phyloP scores from a whole-genome alignment of 2,888 invertebrate species.

The Argyresthia albistria region DNA sequence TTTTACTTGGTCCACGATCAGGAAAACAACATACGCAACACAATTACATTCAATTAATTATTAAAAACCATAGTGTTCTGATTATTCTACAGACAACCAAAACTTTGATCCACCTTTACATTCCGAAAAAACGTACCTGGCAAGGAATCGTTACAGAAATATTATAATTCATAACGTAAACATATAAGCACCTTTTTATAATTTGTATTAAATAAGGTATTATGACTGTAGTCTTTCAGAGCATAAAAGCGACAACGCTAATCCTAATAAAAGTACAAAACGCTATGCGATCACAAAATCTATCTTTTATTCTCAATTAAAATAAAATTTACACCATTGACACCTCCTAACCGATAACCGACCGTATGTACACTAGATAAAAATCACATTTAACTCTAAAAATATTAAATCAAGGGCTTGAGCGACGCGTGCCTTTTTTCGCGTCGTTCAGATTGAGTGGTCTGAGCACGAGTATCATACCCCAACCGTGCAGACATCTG shows the following conservation, averaged over 20 bases:
- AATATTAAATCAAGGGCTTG: constrained; percentile 18
- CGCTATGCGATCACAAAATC: constrained; percentile 65
- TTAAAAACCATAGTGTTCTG: too few relatives aligned
- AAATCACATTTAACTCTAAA: constrained; percentile 56
- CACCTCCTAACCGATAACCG: constrained; percentile 54
- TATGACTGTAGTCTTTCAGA: constrained; percentile 5
- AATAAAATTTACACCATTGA: constrained; percentile 64
- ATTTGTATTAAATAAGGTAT: not conserved
- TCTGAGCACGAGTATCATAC: too few relatives aligned
- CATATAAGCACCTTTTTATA: constrained; percentile 2
- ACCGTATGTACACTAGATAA: constrained; percentile 58
- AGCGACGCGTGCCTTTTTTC: not conserved
- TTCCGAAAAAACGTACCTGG: not conserved
- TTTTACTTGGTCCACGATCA: constrained; percentile 29
- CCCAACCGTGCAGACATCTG: too few relatives aligned
- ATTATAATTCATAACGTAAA: not conserved
- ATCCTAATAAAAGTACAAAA: constrained; percentile 51
- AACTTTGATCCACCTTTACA: too few relatives aligned
- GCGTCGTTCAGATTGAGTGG: not conserved
- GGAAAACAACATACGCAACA: not conserved
- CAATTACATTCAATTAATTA: too few relatives aligned
- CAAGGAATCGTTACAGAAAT: constrained; percentile 5
- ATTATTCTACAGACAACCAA: too few relatives aligned
- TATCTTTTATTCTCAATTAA: constrained; percentile 43
- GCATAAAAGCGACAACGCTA: constrained; percentile 30